These are phyloP conservation scores for Xiphydria camelus DNA, from an alignment of 2,888 invertebrate species.

Conservation along the genomic window DNA sequence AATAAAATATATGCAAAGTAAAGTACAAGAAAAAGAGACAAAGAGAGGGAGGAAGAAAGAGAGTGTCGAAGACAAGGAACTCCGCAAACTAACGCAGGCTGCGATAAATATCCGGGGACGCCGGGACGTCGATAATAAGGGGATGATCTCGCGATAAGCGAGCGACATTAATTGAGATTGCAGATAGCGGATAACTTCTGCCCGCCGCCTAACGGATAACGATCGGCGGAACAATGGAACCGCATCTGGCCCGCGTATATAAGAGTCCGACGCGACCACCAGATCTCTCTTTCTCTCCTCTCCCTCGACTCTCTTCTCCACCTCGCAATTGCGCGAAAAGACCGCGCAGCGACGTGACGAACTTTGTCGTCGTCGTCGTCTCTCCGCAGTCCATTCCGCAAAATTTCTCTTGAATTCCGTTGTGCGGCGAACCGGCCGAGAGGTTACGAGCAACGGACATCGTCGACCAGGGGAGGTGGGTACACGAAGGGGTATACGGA, in stretches of 20 bases:
- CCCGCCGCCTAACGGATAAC: constrained; percentile 38
- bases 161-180: constrained; percentile 51
- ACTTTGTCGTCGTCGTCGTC: constrained; percentile 8
- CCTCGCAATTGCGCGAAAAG: too few relatives aligned
- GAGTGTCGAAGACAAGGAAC: constrained; percentile 13
- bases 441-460: too few relatives aligned
- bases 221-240: constrained; percentile 30
- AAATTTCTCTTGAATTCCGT: too few relatives aligned
- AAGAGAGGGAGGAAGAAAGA: constrained; percentile 13
- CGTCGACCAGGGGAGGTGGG: too few relatives aligned
- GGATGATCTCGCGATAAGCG: constrained; percentile 46
- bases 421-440: too few relatives aligned
- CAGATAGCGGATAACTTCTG: constrained; percentile 47
- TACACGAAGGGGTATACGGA: too few relatives aligned
- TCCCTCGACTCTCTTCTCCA: too few relatives aligned
- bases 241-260: constrained; percentile 19
- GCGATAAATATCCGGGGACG: too few relatives aligned
- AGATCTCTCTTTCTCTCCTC: too few relatives aligned
- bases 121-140: constrained; percentile 43
- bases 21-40: not conserved
- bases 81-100: too few relatives aligned
- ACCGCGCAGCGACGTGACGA: constrained; percentile 20
- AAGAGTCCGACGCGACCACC: constrained; percentile 10
- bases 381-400: too few relatives aligned
- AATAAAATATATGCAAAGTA: constrained; percentile 1